Base-by-base conservation (phyloP, 2,888 invertebrate genomes). In the Epinotia nisella region DNA sequence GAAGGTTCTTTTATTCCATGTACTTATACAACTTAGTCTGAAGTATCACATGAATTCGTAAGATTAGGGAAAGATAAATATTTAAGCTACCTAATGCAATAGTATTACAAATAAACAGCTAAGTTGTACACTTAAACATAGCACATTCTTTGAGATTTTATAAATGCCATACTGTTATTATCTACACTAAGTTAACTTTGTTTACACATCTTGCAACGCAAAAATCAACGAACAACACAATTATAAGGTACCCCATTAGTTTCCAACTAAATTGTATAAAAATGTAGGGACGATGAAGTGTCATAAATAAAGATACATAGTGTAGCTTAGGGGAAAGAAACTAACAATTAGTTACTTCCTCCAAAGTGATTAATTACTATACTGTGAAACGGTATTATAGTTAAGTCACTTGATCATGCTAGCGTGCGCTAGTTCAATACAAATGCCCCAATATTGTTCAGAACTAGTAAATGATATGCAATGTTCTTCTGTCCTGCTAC, bases 21-120 rank as follows among this genome's bases (percentile, higher is more conserved):
- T 90, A 88, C 86, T 87, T 87, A 87, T 81, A 88, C 85, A 90
- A 85, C 90, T 89, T 89, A 90, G 80, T 80, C 85, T 84, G 87
- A 89, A 90, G 88, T 91, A 91, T 91, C 90, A 91, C 90, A 90
- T 90, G 84, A 88, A 90, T 87, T 85, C 83, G 83, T 89, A 89
- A 81, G 77, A 81, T 80, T 81, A 77, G 53, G 77, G 80, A 80
- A 84, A 87, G 85, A 88, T 87, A 87, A 87, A 87, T 86, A 87
- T 85, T 69, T 86, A 87, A 83, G 78, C 83, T 86, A 88, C 80
- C 82, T 86, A 84, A 76, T 76, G 81, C 75, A 78, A 81, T 80
- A 82, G 80, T 81, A 79, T 82, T 70, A 73, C 81, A 81, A 80
- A 81, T 81, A 86, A 82, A 85, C 84, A 79, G 84, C 81, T 77